These are phyloP conservation scores for Sussaba pulchella DNA, from an alignment of 2,888 invertebrate species.

Conservation along the genomic window DNA sequence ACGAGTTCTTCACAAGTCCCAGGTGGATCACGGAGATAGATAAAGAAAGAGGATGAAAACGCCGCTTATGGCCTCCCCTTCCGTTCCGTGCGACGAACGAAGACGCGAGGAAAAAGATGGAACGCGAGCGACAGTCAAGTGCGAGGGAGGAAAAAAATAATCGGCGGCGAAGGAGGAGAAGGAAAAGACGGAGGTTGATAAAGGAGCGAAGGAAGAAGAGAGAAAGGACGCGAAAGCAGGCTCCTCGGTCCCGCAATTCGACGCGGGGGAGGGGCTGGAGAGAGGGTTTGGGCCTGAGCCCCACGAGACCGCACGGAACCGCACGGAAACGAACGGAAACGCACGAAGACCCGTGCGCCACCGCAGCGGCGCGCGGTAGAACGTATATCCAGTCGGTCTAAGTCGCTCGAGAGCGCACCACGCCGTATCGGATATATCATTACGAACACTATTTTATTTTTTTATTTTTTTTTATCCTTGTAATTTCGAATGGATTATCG, in stretches of 20 bases:
- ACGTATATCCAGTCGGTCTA: constrained; percentile 80
- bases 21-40: constrained; percentile 54
- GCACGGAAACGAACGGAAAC: constrained; percentile 66
- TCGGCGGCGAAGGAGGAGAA: constrained; percentile 17
- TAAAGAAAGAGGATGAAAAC: constrained; percentile 18
- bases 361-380: constrained; percentile 76
- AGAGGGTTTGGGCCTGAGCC: constrained; percentile 61
- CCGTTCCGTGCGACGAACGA: constrained; percentile 26
- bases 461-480: background rate
- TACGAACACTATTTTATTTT: constrained; percentile 16
- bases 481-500: background rate
- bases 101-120: constrained; percentile 29
- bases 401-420: constrained; percentile 73
- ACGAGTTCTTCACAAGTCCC: constrained; percentile 33
- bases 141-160: constrained; percentile 61
- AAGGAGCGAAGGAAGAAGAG: constrained; percentile 34
- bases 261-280: constrained; percentile 35
- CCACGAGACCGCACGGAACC: constrained; percentile 61
- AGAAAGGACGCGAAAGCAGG: constrained; percentile 33
- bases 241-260: constrained; percentile 28
- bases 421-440: constrained; percentile 45
- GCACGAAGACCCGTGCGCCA: constrained; percentile 76
- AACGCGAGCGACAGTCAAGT: constrained; percentile 56
- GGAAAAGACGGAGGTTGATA: constrained; percentile 18
- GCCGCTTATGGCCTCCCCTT: background rate